Percentiles rank a stretch among this genome's conserved stretches.
Conservation (phyloP, 1,140 invertebrate species). For the Notospermus geniculatus region DNA sequence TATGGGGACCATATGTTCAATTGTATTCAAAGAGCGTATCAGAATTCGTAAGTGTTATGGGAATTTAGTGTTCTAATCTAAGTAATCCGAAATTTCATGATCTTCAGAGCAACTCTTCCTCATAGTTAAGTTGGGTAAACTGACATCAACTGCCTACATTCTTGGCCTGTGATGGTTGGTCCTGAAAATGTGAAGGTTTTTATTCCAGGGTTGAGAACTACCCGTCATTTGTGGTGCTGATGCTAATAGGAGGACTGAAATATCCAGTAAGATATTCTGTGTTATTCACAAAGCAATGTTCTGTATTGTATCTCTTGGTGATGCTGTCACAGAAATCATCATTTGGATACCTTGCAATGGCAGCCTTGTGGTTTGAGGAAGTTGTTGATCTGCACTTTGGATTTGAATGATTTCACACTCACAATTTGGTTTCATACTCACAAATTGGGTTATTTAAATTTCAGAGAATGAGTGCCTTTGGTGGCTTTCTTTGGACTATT, state of each 20-base stretch:
- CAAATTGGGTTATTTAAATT: not conserved
- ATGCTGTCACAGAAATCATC: too few species aligned
- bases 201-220: constrained; percentile 49
- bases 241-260: constrained; percentile 52
- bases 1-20: constrained; percentile 52
- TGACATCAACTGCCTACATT: too few species aligned
- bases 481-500: constrained; percentile 46
- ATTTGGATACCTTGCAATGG: too few species aligned
- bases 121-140: too few species aligned
- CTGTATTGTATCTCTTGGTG: too few species aligned
- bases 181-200: not conserved
- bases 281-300: too few species aligned
- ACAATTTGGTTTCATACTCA: not conserved
- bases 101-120: too few species aligned
- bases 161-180: too few species aligned
- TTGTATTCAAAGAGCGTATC: constrained; percentile 53
- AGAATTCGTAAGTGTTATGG: constrained; percentile 52
- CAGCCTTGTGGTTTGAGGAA: too few species aligned
- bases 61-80: not conserved
- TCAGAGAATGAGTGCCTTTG: constrained; percentile 36
- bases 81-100: too few species aligned
- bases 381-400: too few species aligned
- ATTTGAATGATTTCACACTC: too few species aligned
- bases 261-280: constrained; percentile 39
- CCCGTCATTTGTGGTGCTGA: constrained; percentile 48